Evolutionary conservation across 2,888 invertebrate species (phyloP), one percentile per base, ranked within the genome.

Genomic region (Tholera decimalis): DNA sequence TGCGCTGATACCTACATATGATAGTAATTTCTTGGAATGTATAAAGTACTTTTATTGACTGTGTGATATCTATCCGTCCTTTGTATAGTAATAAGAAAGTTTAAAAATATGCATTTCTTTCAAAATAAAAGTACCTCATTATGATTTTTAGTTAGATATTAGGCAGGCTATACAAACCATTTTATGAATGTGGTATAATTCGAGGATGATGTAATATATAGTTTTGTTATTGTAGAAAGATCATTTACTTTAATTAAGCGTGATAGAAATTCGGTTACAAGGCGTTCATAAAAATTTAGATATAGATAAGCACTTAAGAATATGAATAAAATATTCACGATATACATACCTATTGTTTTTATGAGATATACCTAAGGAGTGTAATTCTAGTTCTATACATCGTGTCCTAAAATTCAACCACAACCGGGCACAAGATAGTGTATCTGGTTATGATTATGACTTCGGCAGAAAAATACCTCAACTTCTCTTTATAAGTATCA

Each of bases 11-110:
- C 11, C 2, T 2, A n/a, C 6, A 8, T 28, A 18, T 22, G 37
- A 28, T 6, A 9, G 22, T 7, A 22, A 35, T 28, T 6, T 2
- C 22, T 24, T 20, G 7, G 7, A 46, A 53, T 33, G 44, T 30
- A 26, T 3, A 22, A 22, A 33, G 30, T 46, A 11, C 0, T 20
- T 50, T 8, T n/a, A 37, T 8, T 33, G 0, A 39, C 28, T 46
- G 24, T 51, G 22, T 73, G 33, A 58, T 56, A 28, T 6, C 15
- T 13, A 30, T 65, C 43, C 49, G 57, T 73, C 53, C 57, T 4
- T 24, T 26, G 11, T 55, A 11, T 35, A 51, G 26, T 67, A 47
- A n/a, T n/a, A n/a, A n/a, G n/a, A n/a, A n/a, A 8, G 18, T 3
- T 39, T 18, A 20, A 20, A 24, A 33, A 39, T 37, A 22, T 68